phyloP scores from a whole-genome alignment of 2,888 invertebrate species.

The Drosophila lutescens region DNA sequence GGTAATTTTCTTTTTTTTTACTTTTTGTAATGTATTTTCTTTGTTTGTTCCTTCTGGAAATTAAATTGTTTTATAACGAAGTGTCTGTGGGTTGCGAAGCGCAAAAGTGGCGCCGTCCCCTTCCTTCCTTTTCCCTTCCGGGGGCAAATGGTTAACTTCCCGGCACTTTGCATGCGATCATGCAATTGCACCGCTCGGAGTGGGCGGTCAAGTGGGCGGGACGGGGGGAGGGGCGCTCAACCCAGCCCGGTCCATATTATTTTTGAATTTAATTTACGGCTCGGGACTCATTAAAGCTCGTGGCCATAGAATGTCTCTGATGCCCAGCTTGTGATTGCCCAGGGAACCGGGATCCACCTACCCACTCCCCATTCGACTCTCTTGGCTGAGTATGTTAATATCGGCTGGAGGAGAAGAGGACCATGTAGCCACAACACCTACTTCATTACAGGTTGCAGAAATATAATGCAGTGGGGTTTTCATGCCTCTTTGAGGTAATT shows the following conservation, averaged over 20 bases:
- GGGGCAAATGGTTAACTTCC: constrained; percentile 41
- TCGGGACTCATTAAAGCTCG: constrained; percentile 30
- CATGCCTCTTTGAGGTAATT: constrained; percentile 10
- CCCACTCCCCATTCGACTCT: constrained; percentile 12
- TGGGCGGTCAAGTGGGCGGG: constrained; percentile 20
- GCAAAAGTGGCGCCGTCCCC: constrained; percentile 68
- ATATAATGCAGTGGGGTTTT: constrained; percentile 15
- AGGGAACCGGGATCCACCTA: constrained; percentile 19
- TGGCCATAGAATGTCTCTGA: constrained; percentile 58
- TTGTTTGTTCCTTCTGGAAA: constrained; percentile 43
- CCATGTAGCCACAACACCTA: constrained; percentile 62
- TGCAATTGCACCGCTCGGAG: constrained; percentile 40
- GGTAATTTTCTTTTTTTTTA: constrained; percentile 11
- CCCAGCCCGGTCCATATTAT: constrained; percentile 51
- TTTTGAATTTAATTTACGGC: constrained; percentile 70
- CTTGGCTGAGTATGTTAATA: constrained; percentile 44
- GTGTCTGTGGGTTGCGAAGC: constrained; percentile 73
- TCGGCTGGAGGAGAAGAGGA: neutral
- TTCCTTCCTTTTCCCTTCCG: constrained; percentile 7
- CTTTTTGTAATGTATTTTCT: constrained; percentile 21
- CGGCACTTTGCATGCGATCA: constrained; percentile 55
- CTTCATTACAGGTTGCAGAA: constrained; percentile 61
- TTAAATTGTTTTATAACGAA: constrained; percentile 77
- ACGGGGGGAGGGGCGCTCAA: neutral
- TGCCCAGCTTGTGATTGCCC: constrained; percentile 56